Evolutionary conservation across 1,140 invertebrate species (phyloP).

Genomic region (Phenacoccus solenopsis): DNA sequence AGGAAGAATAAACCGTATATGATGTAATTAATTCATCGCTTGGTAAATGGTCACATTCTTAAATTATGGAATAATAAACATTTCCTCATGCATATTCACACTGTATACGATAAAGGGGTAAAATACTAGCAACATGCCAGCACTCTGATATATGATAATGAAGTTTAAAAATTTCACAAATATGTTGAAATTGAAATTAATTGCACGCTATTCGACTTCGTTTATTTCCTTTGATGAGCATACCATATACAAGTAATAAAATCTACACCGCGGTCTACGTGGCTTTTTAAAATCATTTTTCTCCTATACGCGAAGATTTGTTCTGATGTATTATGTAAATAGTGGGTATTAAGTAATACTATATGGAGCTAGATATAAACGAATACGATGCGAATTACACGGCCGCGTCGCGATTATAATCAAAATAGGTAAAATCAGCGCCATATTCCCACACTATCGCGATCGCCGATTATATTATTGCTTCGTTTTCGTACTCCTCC

Average conservation of each 20-base stretch:
- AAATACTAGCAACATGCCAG: background rate
- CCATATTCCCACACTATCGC: too few species aligned
- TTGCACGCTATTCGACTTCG: background rate
- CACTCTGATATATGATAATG: background rate
- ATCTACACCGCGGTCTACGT: background rate
- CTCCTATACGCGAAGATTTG: background rate
- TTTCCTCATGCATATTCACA: constrained; percentile 1
- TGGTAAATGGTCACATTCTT: background rate
- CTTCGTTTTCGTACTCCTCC: too few species aligned
- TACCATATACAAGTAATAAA: too few species aligned
- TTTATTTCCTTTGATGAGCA: background rate
- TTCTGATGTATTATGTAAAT: background rate
- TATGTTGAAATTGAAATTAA: background rate
- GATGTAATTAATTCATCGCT: background rate
- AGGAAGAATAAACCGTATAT: background rate
- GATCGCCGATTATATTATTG: too few species aligned
- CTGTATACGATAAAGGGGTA: background rate
- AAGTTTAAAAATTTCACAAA: constrained; percentile 3
- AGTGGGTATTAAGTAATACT: background rate
- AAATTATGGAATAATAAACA: constrained; percentile 3
- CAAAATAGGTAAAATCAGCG: too few species aligned
- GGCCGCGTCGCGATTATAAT: too few species aligned
- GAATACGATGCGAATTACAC: too few species aligned
- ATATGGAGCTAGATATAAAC: too few species aligned
- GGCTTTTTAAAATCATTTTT: background rate